Evolutionary conservation across 2,797 vertebrate genomes (phyloP), one percentile per base, ranked within the genome.

Genomic region (Cynopterus sphinx): DNA sequence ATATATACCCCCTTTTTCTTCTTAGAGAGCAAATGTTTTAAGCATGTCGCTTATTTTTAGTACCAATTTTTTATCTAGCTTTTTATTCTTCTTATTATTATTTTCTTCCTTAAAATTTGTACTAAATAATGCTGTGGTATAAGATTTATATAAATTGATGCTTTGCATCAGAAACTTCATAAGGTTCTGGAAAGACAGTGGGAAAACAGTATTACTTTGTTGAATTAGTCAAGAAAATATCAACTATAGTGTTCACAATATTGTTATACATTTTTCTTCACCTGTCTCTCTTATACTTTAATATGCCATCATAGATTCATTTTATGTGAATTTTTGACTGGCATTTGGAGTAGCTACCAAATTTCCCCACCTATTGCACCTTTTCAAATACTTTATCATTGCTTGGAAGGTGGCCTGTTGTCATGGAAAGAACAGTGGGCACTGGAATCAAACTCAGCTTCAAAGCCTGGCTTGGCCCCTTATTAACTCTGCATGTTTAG

Each of bases 311-410:
- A 90, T 70, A 91, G 87, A 94, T 12, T 3, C 63, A 83, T 92
- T 97, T 98, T 96, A 96, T 96, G 95, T 97, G 82, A 97, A 83
- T 16, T 96, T 97, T 73, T 97, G 73, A 98, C 94, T 98, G 97
- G 90, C 96, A 90, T 96, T 92, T 94, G 91, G 89, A 97, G 93
- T 94, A 81, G 31, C 61, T 95, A 83, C 65, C 67, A 71, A 91
- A 77, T 59, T 74, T 92, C 79, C 70, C 92, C 70, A 89, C 71
- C 36, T 90, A 92, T 90, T 84, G 21, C 9, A 53, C 73, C 74
- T 97, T 96, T 95, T 96, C 71, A 78, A 68, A 33, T 43, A 43
- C 67, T 85, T 67, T 63, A 75, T 41, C 73, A 67, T 39, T 91
- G 12, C 89, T 97, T 1, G 0, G 63, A 93, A 73, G 65, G 17